Evolutionary conservation across 2,113 vertebrate genomes (phyloP).

Genomic region (Oreochromis tanganicae): DNA sequence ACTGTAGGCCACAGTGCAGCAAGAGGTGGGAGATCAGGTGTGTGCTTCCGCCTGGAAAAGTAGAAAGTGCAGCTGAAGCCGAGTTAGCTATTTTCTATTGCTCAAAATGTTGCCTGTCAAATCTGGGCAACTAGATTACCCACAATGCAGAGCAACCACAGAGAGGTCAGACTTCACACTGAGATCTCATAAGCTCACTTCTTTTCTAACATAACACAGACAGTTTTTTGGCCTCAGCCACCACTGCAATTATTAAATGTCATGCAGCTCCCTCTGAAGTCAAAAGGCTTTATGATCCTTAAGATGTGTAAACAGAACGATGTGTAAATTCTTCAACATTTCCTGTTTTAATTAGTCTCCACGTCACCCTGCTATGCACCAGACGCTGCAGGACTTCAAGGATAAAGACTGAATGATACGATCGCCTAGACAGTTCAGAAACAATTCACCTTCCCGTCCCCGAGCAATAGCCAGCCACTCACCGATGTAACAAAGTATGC

Average conservation of each 20-base stretch:
- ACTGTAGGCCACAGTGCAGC: neutral
- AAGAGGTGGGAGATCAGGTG: neutral
- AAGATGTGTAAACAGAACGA: neutral
- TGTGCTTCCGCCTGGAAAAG: neutral
- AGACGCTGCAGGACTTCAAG: neutral
- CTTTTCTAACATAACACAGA: neutral
- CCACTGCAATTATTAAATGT: neutral
- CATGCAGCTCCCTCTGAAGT: neutral
- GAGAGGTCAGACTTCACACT: neutral
- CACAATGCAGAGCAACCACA: neutral
- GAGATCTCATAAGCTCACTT: neutral
- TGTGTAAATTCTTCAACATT: neutral
- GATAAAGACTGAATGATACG: neutral
- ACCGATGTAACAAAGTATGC: neutral
- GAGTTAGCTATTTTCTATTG: neutral
- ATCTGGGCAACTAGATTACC: too few species aligned
- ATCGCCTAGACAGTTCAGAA: neutral
- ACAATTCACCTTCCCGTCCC: neutral
- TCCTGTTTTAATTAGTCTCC: neutral
- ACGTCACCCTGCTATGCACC: neutral
- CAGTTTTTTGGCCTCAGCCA: fast-evolving
- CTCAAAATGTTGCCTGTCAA: neutral
- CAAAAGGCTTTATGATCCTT: neutral
- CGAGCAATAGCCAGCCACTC: neutral
- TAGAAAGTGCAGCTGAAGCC: neutral